A percentile compares a stretch with the other conserved stretches of the same genome.
phyloP scores from a whole-genome alignment of 23 tunicate species.

The Pegea sp. region DNA sequence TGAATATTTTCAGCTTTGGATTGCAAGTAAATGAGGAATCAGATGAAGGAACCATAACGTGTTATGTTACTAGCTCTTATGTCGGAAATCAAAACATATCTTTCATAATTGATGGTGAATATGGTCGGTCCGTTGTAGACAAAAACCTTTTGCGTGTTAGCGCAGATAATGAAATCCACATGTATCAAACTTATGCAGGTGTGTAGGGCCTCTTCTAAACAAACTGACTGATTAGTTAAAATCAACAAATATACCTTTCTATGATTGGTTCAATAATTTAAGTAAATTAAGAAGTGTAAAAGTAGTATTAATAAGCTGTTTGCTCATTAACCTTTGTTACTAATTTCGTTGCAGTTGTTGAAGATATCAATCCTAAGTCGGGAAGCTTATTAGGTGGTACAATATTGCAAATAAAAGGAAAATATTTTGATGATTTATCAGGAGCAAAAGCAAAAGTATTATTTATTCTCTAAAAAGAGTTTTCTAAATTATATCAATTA shows the following conservation, averaged over 20 bases:
- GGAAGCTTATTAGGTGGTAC: constrained; percentile 60
- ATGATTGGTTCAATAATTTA: too few species aligned
- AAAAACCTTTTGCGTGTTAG: constrained; percentile 1
- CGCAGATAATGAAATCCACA: constrained; percentile 36
- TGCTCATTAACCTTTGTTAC: too few species aligned
- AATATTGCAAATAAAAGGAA: constrained; percentile 21
- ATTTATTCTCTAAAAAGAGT: neutral
- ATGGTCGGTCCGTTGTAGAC: constrained; percentile 23
- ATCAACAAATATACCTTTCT: too few species aligned
- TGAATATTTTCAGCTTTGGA: too few species aligned
- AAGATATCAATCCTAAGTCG: constrained; percentile 25
- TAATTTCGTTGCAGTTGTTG: constrained; percentile 35
- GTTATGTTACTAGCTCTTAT: constrained; percentile 7
- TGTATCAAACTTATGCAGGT: constrained; percentile 84
- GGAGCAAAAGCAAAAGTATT: constrained; percentile 11
- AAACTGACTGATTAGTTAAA: too few species aligned
- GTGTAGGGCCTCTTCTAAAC: too few species aligned
- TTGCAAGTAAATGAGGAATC: neutral
- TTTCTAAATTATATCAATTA: neutral
- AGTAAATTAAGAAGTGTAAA: neutral
- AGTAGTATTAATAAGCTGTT: neutral
- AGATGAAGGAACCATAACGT: constrained; percentile 10
- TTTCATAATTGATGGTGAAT: constrained; percentile 28
- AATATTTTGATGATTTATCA: constrained; percentile 17
- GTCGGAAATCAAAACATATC: constrained; percentile 50